Conservation (phyloP, 92 coral and sea anemone species). For the Scolanthus callimorphus region DNA sequence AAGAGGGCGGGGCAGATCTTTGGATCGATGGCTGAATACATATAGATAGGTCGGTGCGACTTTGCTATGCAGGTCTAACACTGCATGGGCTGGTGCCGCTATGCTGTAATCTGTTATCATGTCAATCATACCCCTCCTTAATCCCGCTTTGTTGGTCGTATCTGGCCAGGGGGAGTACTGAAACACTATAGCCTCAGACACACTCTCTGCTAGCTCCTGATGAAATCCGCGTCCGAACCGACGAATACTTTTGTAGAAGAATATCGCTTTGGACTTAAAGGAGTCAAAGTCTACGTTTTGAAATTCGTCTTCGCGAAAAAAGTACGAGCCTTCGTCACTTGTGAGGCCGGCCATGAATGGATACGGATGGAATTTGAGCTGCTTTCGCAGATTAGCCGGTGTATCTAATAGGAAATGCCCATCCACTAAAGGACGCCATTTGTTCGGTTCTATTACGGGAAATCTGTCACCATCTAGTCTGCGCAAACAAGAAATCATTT, state of each 20-base stretch:
- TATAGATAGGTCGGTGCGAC: slow-evolving; percentile 48
- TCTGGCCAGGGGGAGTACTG: slow-evolving; percentile 80
- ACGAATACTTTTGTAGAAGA: slow-evolving; percentile 19
- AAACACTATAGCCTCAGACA: slow-evolving; percentile 43
- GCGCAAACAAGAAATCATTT: slow-evolving; percentile 55
- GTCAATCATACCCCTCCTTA: slow-evolving; percentile 42
- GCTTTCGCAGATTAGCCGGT: slow-evolving; percentile 59
- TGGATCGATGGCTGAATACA: slow-evolving; percentile 36
- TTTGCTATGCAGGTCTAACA: slow-evolving; percentile 50
- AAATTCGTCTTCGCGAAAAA: slow-evolving; percentile 2
- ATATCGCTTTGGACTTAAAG: neutral
- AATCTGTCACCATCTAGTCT: slow-evolving; percentile 37
- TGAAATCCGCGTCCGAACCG: slow-evolving; percentile 12
- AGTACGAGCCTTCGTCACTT: slow-evolving; percentile 80
- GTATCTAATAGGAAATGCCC: slow-evolving; percentile 52
- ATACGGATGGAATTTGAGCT: slow-evolving; percentile 44
- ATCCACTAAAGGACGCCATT: slow-evolving; percentile 81
- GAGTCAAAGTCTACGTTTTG: slow-evolving; percentile 2
- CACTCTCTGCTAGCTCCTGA: slow-evolving; percentile 10
- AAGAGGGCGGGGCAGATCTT: neutral
- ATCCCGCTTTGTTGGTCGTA: slow-evolving; percentile 1
- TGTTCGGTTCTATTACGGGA: slow-evolving; percentile 17
- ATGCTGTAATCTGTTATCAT: slow-evolving; percentile 61
- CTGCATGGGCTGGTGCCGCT: slow-evolving; percentile 69
- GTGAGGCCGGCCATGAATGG: slow-evolving; percentile 73